phyloP scores from a whole-genome alignment of 1,140 invertebrate genomes.

The Yoshiicerus persimilis region DNA sequence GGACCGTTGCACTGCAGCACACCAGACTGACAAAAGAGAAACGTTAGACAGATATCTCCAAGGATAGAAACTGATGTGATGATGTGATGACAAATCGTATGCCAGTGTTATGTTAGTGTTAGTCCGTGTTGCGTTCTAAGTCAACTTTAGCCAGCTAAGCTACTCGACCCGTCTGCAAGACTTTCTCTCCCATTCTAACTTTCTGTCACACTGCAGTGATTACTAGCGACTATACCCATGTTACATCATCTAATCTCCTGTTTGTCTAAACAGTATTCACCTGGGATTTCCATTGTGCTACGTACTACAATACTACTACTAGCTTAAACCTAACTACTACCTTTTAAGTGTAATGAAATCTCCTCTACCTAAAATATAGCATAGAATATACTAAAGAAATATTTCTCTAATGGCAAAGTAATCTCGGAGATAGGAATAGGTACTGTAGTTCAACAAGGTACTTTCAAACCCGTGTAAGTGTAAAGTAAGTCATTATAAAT shows the following conservation, averaged over 20 bases:
- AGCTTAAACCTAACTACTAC: not conserved
- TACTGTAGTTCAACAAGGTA: no score
- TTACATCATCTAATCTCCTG: not conserved
- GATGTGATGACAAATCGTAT: constrained; percentile 16
- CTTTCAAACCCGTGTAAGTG: no score
- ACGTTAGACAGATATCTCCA: not conserved
- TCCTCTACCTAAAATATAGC: not conserved
- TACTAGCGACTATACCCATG: not conserved
- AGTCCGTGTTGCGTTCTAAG: not conserved
- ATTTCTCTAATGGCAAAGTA: no score
- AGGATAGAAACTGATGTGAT: constrained; percentile 9
- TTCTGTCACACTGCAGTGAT: constrained; percentile 16
- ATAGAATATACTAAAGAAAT: not conserved
- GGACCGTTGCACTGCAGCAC: not conserved
- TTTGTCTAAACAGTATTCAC: not conserved
- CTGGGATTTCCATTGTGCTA: not conserved
- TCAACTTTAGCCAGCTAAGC: not conserved
- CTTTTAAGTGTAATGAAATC: not conserved
- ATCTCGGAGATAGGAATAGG: no score
- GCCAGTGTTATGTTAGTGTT: not conserved
- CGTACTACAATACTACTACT: not conserved
- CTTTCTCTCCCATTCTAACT: not conserved
- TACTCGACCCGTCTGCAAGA: not conserved
- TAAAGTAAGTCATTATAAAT: no score
- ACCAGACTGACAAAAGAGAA: not conserved